Conservation (phyloP, 2,888 invertebrate species). For the Dioctria linearis region DNA sequence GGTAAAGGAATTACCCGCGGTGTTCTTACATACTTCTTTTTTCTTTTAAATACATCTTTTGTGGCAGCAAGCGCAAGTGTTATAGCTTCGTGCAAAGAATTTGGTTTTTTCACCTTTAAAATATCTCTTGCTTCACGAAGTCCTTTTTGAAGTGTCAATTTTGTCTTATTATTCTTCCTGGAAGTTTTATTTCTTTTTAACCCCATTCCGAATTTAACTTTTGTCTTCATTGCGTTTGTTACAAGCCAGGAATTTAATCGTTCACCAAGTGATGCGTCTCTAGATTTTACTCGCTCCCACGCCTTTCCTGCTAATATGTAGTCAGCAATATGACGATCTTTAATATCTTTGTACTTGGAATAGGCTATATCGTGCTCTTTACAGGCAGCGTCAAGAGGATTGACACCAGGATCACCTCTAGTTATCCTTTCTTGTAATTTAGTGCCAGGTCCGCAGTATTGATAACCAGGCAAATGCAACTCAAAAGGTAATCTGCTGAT, state of each 20-base stretch:
- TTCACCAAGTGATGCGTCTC: constrained; percentile 42
- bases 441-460: too few species aligned
- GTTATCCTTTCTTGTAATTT: constrained; percentile 59
- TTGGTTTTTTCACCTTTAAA: too few species aligned
- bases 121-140: constrained; percentile 52
- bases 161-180: constrained; percentile 13
- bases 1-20: too few species aligned
- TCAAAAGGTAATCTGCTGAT: constrained; percentile 53
- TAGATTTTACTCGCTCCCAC: too few species aligned
- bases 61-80: too few species aligned
- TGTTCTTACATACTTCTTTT: too few species aligned
- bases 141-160: constrained; percentile 10
- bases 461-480: too few species aligned
- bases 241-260: constrained; percentile 51
- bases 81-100: too few species aligned
- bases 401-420: constrained; percentile 61
- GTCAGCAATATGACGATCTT: too few species aligned
- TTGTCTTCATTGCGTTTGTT: too few species aligned
- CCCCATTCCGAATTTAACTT: constrained; percentile 56
- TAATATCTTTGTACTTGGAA: constrained; percentile 34
- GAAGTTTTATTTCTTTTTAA: neutral
- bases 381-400: constrained; percentile 58
- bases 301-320: too few species aligned
- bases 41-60: too few species aligned
- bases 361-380: constrained; percentile 56